A percentile compares a stretch with the other conserved stretches of the same genome.
Evolutionary conservation across 2,797 vertebrate species (phyloP).

Genomic region (Aulostomus chinensis): DNA sequence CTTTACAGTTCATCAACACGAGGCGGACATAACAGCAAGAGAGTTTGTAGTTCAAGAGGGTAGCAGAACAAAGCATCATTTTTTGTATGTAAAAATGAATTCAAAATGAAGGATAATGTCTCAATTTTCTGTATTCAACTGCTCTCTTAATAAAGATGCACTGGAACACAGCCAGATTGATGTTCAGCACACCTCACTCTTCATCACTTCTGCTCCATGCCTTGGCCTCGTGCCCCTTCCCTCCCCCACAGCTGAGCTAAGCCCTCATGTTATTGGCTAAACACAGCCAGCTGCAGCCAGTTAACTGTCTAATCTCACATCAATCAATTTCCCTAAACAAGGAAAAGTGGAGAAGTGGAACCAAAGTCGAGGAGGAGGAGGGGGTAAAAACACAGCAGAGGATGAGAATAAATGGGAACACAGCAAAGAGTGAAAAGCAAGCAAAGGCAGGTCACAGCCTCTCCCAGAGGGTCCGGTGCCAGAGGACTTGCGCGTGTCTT

Average conservation of each 20-base stretch:
- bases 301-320: constrained; percentile 77
- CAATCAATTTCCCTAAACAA: constrained; percentile 71
- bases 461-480: constrained; percentile 25
- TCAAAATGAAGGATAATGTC: constrained; percentile 10
- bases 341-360: constrained; percentile 50
- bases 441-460: constrained; percentile 32
- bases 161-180: constrained; percentile 39
- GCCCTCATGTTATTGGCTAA: constrained; percentile 75
- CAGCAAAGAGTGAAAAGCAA: constrained; percentile 28
- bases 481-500: background rate
- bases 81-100: constrained; percentile 12
- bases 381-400: constrained; percentile 24
- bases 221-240: constrained; percentile 39
- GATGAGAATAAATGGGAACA: constrained; percentile 39
- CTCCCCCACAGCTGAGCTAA: constrained; percentile 40
- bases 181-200: constrained; percentile 42
- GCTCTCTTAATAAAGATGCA: constrained; percentile 50
- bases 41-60: constrained; percentile 6
- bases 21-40: background rate
- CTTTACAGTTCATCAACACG: constrained; percentile 21
- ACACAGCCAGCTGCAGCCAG: constrained; percentile 75
- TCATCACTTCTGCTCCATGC: constrained; percentile 37
- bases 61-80: constrained; percentile 5
- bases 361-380: constrained; percentile 25
- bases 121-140: constrained; percentile 17